Conservation (phyloP, 2,888 invertebrate species). For the Melangyna quadrimaculata region DNA sequence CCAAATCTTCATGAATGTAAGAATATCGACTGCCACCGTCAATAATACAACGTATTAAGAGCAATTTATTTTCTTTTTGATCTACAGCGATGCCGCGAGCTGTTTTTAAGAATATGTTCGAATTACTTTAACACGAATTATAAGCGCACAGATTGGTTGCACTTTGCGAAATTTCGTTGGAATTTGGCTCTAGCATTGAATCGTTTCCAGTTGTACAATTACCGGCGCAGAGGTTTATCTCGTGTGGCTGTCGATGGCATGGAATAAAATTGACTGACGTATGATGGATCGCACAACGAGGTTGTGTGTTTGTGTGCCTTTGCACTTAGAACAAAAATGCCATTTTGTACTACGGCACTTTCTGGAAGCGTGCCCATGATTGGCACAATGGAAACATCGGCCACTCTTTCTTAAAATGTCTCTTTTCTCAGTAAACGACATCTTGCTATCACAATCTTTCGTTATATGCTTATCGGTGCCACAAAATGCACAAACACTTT, state of each 20-base stretch:
- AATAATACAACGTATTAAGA: not conserved
- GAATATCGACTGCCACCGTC: not conserved
- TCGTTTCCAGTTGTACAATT: too few relatives aligned
- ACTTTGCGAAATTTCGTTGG: not conserved
- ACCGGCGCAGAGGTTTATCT: not conserved
- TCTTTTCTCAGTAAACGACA: slow-evolving; percentile 28
- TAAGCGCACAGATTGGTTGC: not conserved
- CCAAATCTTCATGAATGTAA: not conserved
- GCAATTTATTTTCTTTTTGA: not conserved
- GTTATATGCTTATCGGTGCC: slow-evolving; percentile 7
- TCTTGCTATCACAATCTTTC: slow-evolving; percentile 16
- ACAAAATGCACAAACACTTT: slow-evolving; percentile 14
- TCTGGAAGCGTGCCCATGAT: slow-evolving; percentile 20
- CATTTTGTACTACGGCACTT: slow-evolving; percentile 36
- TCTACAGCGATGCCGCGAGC: not conserved
- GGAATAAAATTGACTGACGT: not conserved
- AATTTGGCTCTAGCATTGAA: not conserved
- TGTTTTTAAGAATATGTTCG: too few relatives aligned
- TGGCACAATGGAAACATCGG: slow-evolving; percentile 32
- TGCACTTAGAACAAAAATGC: slow-evolving; percentile 20
- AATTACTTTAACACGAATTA: not conserved
- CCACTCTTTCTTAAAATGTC: slow-evolving; percentile 31
- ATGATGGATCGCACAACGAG: slow-evolving; percentile 27
- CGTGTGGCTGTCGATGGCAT: not conserved
- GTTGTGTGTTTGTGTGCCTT: slow-evolving; percentile 28